phyloP scores from a whole-genome alignment of 1,140 invertebrate genomes.

The Coenobita brevimanus region DNA sequence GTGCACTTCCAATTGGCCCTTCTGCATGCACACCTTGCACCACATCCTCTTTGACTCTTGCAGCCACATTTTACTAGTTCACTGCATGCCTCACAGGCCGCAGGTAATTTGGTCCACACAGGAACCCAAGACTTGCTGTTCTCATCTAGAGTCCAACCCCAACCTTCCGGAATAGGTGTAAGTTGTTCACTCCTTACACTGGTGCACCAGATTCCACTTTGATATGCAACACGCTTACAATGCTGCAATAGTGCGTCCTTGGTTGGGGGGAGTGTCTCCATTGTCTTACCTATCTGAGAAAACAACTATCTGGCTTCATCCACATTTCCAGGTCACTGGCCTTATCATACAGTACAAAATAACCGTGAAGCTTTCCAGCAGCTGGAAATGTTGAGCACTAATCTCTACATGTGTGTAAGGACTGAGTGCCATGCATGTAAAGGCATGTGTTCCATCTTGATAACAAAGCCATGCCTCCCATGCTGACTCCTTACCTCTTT shows the following conservation, averaged over 20 bases:
- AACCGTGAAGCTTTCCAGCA: background rate
- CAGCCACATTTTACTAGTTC: too few species aligned
- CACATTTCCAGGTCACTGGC: slow-evolving; percentile 13
- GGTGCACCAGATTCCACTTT: background rate
- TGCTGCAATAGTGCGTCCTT: too few species aligned
- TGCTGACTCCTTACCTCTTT: slow-evolving; percentile 19
- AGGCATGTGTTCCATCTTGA: background rate
- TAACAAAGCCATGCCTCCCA: too few species aligned
- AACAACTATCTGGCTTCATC: slow-evolving; percentile 10
- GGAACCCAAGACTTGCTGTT: background rate
- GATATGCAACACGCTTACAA: too few species aligned
- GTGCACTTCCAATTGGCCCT: too few species aligned
- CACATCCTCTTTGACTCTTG: too few species aligned
- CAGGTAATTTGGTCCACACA: background rate
- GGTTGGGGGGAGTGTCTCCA: too few species aligned
- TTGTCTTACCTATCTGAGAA: background rate
- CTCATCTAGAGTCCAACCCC: background rate
- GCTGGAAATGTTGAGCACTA: slow-evolving; percentile 5
- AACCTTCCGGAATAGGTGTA: background rate
- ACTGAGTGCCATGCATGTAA: slow-evolving; percentile 2
- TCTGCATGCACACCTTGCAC: too few species aligned
- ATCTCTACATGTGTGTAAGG: background rate
- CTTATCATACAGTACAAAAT: background rate
- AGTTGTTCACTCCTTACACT: background rate
- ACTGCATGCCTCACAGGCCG: background rate